Evolutionary conservation across 2,797 vertebrate species (phyloP), one percentile per base, ranked within the genome.

Genomic region (Scleropages formosus): DNA sequence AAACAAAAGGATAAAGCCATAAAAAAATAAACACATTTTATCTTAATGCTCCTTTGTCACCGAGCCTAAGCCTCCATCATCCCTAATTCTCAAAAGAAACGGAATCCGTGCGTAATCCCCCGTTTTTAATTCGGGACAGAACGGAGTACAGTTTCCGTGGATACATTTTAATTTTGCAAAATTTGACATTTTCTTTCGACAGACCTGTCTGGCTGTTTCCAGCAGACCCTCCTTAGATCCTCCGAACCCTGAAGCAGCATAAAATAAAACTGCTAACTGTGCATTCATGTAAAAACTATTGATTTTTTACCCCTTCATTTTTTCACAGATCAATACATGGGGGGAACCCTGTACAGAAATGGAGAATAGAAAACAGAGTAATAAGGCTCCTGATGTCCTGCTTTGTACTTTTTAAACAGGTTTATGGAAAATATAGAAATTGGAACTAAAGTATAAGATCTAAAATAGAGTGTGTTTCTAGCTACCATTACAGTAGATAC

Each of bases 1-100:
- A 86, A 91, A 91, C 85, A 88, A 93, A 88, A 90, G 84, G 85
- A 90, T 89, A 26, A 51, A 26, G 47, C 22, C 24, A 2, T 16
- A 20, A 90, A 86, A 90, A 74, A 90, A 39, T 89, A 90, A 92
- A 91, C 90, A 88, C 85, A 90, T 91, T 92, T 71, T 87, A 39
- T 82, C 81, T 91, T 93, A 92, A 91, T 92, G 88, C 85, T 87
- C 88, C 82, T 60, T 85, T 85, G 87, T 85, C 79, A 80, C 82
- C 82, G 84, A 89, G 87, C 84, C 85, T 93, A 92, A 92, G 89
- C 90, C 87, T 88, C 85, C 84, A 84, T 88, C 90, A 91, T 84
- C 85, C 88, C 86, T 92, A 91, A 92, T 93, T 93, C 90, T 89
- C 83, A 84, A 90, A 90, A 88, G 89, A 90, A 92, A 89, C 87